A percentile compares a stretch with the other conserved stretches of the same genome.
Conservation (phyloP, 2,113 vertebrate species). For the Trogon surrucura region DNA sequence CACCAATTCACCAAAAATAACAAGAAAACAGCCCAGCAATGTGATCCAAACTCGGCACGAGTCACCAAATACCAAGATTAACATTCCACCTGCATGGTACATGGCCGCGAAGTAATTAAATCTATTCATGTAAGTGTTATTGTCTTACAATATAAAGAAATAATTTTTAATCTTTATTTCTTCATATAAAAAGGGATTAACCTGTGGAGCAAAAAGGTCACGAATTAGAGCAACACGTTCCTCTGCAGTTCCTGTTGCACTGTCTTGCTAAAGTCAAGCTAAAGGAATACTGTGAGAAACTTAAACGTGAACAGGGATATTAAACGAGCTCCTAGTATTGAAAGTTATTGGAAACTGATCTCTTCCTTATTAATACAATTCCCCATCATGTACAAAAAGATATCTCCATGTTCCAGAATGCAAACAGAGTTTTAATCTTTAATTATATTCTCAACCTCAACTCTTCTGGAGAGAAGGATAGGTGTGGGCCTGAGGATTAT, state of each 20-base stretch:
- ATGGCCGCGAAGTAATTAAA: background rate
- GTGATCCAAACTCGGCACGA: background rate
- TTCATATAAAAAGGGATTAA: conserved; percentile 30
- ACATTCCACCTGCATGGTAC: rapidly evolving
- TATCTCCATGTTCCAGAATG: conserved; percentile 76
- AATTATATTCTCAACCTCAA: conserved; percentile 81
- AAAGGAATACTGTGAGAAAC: conserved; percentile 8
- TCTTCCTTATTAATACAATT: conserved; percentile 83
- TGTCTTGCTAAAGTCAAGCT: conserved; percentile 1
- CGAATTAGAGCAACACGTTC: background rate
- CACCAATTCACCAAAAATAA: background rate
- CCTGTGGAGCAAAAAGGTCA: conserved; percentile 25
- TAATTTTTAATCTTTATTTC: background rate
- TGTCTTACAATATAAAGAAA: background rate
- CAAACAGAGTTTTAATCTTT: conserved; percentile 87
- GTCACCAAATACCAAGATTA: background rate
- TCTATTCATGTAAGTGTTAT: background rate
- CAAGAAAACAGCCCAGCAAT: background rate
- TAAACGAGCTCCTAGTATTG: conserved; percentile 57
- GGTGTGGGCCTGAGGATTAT: conserved; percentile 77
- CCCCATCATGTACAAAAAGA: conserved; percentile 72
- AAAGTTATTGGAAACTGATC: conserved; percentile 82
- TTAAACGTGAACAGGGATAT: conserved; percentile 49
- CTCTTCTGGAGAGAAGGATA: conserved; percentile 72
- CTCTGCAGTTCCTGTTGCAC: conserved; percentile 23